A percentile compares a stretch with the other conserved stretches of the same genome.
Evolutionary conservation across 1,140 invertebrate genomes (phyloP).

Genomic region (Panagrolaimus sp.): DNA sequence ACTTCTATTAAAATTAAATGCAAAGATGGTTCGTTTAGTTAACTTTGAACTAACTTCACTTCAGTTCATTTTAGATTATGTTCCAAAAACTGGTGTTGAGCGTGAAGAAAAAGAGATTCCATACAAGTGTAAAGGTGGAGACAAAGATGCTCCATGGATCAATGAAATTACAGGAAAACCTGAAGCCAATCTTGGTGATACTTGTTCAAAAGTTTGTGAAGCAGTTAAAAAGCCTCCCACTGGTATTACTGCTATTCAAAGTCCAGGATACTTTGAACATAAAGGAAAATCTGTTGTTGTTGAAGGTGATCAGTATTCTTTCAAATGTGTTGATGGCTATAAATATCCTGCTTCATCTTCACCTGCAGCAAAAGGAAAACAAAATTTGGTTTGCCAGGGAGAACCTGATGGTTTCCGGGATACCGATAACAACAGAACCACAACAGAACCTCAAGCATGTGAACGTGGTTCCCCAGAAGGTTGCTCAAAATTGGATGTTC

Average conservation of each 20-base stretch:
- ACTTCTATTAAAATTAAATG: constrained; percentile 2
- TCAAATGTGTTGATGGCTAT: constrained; percentile 5
- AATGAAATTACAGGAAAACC: constrained; percentile 2
- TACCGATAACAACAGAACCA: constrained; percentile 8
- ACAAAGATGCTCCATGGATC: background rate
- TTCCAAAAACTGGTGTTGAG: constrained; percentile 1
- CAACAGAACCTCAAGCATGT: background rate
- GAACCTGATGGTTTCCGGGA: constrained; percentile 8
- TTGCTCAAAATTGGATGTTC: background rate
- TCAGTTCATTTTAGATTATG: background rate
- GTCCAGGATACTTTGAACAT: constrained; percentile 1
- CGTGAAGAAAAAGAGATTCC: background rate
- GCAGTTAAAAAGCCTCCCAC: background rate
- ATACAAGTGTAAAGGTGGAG: background rate
- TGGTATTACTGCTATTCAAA: constrained; percentile 1
- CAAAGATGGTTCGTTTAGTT: background rate
- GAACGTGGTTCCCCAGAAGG: constrained; percentile 16
- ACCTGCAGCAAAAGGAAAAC: constrained; percentile 11
- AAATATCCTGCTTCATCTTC: constrained; percentile 13
- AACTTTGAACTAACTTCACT: background rate
- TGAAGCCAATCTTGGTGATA: background rate
- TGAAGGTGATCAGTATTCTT: constrained; percentile 1
- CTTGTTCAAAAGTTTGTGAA: background rate
- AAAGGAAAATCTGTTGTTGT: constrained; percentile 4
- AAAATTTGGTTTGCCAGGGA: constrained; percentile 9